Base-by-base conservation (phyloP, 2,797 vertebrate genomes). In the Eulemur coronatus region DNA sequence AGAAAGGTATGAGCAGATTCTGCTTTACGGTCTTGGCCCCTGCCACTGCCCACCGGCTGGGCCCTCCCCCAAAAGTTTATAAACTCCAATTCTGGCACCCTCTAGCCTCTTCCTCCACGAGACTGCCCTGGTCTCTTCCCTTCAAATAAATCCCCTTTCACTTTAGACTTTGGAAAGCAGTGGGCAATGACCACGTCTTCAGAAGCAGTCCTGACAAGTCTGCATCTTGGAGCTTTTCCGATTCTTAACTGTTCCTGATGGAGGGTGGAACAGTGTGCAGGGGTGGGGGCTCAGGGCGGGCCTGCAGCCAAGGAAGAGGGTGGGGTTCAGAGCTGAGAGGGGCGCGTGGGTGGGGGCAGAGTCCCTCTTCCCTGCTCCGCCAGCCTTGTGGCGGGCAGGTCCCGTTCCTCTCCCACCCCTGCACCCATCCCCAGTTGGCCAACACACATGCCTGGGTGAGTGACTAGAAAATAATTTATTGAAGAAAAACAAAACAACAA, bases 401-500 rank as follows among this genome's bases (percentile, higher is more conserved):
- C 18, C 61, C 7, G 1, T 52, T 4, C 15, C 20, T 4, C 8
- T 11, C 15, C 28, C 0, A 46, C 8, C 0, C 24, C 50, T 0
- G 0, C 22, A 5, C 28, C 30, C 7, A 0, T 20, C 7, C 82
- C 46, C 75, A 22, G 4, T 38, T 7, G 13, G 59, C 75, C 81
- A 89, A 96, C 89, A 85, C 65, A 59, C 76, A 88, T 76, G 0
- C 86, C 87, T 6, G 69, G 80, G 57, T 98, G 97, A 98, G 97
- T 98, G 98, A 98, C 98, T 98, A 98, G 97, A 99, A 99, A 99
- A 99, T 98, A 98, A 98, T 99, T 99, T 99, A 99, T 99, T 99
- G 98, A 98, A 98, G 98, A 98, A 98, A 97, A 98, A 98, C 97
- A 97, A 98, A 99, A 98, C 98, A 98, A 98, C 98, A 98, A 98